Evolutionary conservation across 30 jellyfish, hydroid and myxozoan genomes (phyloP).

Genomic region (Aurelia aurita): DNA sequence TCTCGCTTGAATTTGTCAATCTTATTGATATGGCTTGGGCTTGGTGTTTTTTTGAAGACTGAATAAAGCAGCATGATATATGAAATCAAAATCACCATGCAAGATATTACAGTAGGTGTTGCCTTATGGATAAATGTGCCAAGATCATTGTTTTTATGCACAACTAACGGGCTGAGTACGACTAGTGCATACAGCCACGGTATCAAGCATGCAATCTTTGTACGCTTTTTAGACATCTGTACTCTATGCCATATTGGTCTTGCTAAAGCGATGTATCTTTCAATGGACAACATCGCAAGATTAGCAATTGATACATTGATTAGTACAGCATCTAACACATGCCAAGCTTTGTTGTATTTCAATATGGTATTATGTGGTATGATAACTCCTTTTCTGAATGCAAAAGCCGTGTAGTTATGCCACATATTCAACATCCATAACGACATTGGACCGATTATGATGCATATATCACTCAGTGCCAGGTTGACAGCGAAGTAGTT

Average conservation of each 20-base stretch:
- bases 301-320: constrained; percentile 24
- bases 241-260: constrained; percentile 30
- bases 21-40: background rate
- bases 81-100: constrained; percentile 15
- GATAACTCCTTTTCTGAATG: constrained; percentile 5
- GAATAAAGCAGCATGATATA: constrained; percentile 4
- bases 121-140: constrained; percentile 30
- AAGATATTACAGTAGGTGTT: constrained; percentile 15
- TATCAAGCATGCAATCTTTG: constrained; percentile 8
- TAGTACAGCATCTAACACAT: constrained; percentile 17
- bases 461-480: constrained; percentile 46
- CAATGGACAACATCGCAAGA: constrained; percentile 34
- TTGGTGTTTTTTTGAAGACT: constrained; percentile 1
- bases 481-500: constrained; percentile 56
- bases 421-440: constrained; percentile 33
- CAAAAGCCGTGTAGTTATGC: constrained; percentile 32
- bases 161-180: constrained; percentile 27
- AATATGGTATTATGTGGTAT: background rate
- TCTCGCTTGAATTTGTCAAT: constrained; percentile 19
- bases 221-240: constrained; percentile 4
- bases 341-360: constrained; percentile 11
- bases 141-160: background rate
- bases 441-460: constrained; percentile 44
- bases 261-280: constrained; percentile 39
- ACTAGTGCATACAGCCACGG: constrained; percentile 33